Percentiles rank a stretch among this genome's conserved stretches.
Evolutionary conservation across 2,113 vertebrate species (phyloP).

Genomic region (Paramisgurnus dabryanus): DNA sequence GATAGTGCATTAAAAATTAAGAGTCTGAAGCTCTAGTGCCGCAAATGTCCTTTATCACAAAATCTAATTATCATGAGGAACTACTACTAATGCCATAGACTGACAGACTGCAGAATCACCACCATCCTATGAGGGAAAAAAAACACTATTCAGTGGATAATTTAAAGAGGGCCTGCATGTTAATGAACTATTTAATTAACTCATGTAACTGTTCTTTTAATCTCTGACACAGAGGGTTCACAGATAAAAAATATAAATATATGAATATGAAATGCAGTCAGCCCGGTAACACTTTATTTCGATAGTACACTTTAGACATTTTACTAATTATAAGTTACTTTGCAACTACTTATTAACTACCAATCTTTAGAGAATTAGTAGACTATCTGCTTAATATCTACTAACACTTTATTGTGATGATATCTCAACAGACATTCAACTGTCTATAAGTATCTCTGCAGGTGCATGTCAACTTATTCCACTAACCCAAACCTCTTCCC

Average conservation of each 20-base stretch:
- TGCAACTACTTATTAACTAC: no score
- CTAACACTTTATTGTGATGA: no score
- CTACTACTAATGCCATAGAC: not conserved
- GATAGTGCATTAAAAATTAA: not conserved
- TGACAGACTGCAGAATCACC: slow-evolving; percentile 14
- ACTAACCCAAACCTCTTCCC: no score
- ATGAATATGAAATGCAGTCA: not conserved
- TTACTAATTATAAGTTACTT: no score
- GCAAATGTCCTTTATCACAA: not conserved
- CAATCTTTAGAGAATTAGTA: no score
- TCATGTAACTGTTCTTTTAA: slow-evolving; percentile 18
- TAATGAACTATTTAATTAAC: slow-evolving; percentile 48
- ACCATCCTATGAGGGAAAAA: not conserved
- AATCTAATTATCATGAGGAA: not conserved
- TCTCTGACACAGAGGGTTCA: slow-evolving; percentile 18
- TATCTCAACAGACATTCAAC: no score
- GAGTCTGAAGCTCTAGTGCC: not conserved
- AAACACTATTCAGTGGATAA: not conserved
- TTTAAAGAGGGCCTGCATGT: slow-evolving; percentile 7
- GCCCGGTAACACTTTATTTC: no score
- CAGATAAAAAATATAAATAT: slow-evolving; percentile 11
- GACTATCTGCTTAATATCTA: no score
- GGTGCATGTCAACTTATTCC: no score
- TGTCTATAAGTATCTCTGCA: no score
- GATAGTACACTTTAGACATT: no score